Percentiles rank a stretch among this genome's conserved stretches.
These are phyloP conservation scores for Emydocephalus ijimae DNA, from an alignment of 2,113 vertebrate species.

Conservation along the genomic window DNA sequence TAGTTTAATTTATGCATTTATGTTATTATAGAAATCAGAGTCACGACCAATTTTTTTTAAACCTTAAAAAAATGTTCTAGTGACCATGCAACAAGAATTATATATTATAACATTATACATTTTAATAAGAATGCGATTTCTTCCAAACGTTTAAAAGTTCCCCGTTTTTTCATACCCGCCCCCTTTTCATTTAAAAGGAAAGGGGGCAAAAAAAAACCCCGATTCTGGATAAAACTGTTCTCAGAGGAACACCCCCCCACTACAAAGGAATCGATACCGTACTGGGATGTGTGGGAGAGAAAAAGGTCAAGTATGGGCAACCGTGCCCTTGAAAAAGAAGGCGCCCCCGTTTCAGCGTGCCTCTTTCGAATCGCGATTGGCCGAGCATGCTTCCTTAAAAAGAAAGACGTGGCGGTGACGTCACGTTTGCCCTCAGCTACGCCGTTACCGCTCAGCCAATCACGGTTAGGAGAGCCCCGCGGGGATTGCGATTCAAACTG, in stretches of 20 bases:
- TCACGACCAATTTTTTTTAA: not conserved
- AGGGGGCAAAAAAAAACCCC: not conserved
- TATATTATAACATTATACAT: too few species aligned
- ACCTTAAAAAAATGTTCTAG: not conserved
- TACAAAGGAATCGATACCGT: not conserved
- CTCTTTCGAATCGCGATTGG: not conserved
- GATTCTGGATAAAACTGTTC: not conserved
- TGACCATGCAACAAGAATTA: not conserved
- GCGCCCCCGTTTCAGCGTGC: not conserved
- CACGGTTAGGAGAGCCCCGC: not conserved
- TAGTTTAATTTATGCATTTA: not conserved
- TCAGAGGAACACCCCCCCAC: not conserved
- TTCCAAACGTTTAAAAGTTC: not conserved
- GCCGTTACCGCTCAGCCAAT: slow-evolving; percentile 33
- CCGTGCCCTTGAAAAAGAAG: slow-evolving; percentile 44
- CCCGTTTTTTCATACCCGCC: not conserved
- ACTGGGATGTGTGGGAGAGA: not conserved
- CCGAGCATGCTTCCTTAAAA: not conserved
- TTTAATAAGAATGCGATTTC: not conserved
- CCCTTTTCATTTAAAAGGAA: not conserved
- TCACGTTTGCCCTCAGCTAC: not conserved
- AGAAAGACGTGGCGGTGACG: not conserved
- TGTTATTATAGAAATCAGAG: not conserved
- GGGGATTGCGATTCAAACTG: slow-evolving; percentile 35
- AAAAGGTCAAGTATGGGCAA: rapidly evolving